phyloP scores from a whole-genome alignment of 2,797 vertebrate genomes.

The Pristis pectinata region DNA sequence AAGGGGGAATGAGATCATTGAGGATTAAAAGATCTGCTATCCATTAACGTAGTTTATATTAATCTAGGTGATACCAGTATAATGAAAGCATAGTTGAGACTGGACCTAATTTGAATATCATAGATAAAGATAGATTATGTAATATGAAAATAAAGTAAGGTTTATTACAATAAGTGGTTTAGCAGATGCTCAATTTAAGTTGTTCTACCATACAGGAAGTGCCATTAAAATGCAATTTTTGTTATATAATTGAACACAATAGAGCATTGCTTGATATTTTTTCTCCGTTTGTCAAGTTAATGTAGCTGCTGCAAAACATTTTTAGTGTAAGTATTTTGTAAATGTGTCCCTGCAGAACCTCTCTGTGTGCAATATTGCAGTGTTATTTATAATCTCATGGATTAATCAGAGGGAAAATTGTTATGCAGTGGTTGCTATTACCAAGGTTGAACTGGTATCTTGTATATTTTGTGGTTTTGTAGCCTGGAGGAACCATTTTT shows the following conservation, averaged over 20 bases:
- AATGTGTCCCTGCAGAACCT: background rate
- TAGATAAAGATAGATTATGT: background rate
- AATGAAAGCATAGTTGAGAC: background rate
- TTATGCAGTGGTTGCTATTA: background rate
- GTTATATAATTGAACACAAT: background rate
- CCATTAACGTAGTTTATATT: background rate
- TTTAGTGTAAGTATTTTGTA: background rate
- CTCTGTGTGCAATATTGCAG: slow-evolving; percentile 7
- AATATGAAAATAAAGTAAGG: background rate
- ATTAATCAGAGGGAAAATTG: background rate
- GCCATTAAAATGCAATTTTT: background rate
- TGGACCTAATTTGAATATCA: background rate
- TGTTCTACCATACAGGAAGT: background rate
- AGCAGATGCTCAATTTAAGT: background rate
- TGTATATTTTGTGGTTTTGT: background rate
- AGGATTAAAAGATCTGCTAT: background rate
- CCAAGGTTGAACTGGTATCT: background rate
- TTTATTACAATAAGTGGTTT: background rate
- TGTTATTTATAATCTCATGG: background rate
- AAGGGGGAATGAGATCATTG: background rate
- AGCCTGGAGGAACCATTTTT: background rate
- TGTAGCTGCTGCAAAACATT: background rate
- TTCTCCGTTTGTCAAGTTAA: background rate
- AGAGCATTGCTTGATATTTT: background rate
- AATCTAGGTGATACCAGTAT: background rate